Base-by-base conservation (phyloP, 2,888 invertebrate genomes). In the Eledone cirrhosa region DNA sequence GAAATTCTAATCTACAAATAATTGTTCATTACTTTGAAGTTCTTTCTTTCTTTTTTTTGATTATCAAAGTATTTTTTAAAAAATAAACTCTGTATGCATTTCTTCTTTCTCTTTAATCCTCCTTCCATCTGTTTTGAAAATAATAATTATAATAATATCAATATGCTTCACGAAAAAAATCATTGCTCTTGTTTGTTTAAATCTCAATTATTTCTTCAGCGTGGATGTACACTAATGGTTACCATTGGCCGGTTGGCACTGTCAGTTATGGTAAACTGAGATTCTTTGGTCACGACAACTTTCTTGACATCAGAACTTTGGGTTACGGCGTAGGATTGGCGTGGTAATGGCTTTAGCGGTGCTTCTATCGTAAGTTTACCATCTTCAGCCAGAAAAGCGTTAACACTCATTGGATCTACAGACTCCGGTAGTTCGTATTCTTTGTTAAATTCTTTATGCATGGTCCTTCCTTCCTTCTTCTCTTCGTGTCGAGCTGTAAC, bases 351-450 rank as follows among this genome's bases (percentile, higher is more conserved):
- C 79, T 87, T 88, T n/a, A 90, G 82, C 7, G 90, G 90, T 8
- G 90, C 90, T 80, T 90, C 90, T n/a, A 90, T 86, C 41, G 88
- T 87, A 69, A 90, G 83, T 80, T 88, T 87, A 8, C 89, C 89
- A 72, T 90, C 89, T 65, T 89, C 90, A 14, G 87, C 87, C 78
- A 90, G 86, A 79, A 88, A 88, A 22, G 90, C 90, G 1, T 87
- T 87, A 47, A 90, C 89, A 11, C 87, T 85, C 59, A 88, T 85
- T 41, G 89, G 89, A 80, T 90, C 90, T 24, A 90, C 90, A 78
- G 85, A 84, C 67, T 88, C 89, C 2, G 90, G 90, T 41, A 90
- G 84, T 80, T 90, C 90, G 81, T 90, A 90, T 81, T 90, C 90
- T 79, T 90, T 89, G 80, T 89, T 90, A 81, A 90, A 90, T 80